Percentiles rank a stretch among this genome's conserved stretches.
These are phyloP conservation scores for Sinelater perroti DNA, from an alignment of 2,888 invertebrate species.

Conservation along the genomic window DNA sequence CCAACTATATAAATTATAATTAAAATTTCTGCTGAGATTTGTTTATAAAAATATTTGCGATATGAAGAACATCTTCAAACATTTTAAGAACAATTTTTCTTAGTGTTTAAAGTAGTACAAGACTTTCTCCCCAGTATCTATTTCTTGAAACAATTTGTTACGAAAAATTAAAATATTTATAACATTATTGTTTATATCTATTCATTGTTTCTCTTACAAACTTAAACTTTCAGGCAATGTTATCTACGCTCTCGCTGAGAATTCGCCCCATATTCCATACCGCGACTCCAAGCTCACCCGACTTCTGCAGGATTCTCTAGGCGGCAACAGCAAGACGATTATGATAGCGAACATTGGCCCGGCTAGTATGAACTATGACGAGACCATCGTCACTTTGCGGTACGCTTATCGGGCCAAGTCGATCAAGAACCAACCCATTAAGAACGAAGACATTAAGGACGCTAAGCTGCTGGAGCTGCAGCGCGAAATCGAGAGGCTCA, in stretches of 20 bases:
- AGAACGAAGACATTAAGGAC: slow-evolving; percentile 99
- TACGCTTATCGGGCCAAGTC: slow-evolving; percentile 98
- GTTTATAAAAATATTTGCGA: too few species aligned
- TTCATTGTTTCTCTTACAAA: too few species aligned
- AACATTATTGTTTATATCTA: too few species aligned
- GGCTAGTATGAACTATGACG: slow-evolving; percentile 97
- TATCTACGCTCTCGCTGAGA: slow-evolving; percentile 95
- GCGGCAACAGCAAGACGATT: slow-evolving; percentile 98
- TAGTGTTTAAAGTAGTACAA: too few species aligned
- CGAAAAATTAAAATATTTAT: too few species aligned
- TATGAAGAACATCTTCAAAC: too few species aligned
- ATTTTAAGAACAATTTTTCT: too few species aligned
- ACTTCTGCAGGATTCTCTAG: slow-evolving; percentile 95
- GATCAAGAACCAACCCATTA: slow-evolving; percentile 97
- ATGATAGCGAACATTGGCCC: slow-evolving; percentile 99
- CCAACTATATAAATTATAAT: too few species aligned
- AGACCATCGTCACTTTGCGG: slow-evolving; percentile 93
- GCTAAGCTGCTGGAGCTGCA: slow-evolving; percentile 93
- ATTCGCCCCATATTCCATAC: slow-evolving; percentile 95
- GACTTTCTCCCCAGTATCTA: too few species aligned
- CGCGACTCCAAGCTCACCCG: slow-evolving; percentile 97
- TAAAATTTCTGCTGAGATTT: too few species aligned
- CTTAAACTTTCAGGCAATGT: slow-evolving; percentile 77
- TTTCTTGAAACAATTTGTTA: too few species aligned
- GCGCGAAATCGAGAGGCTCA: slow-evolving; percentile 83